These are phyloP conservation scores for Drosophila truncata DNA, from an alignment of 1,140 invertebrate species.

Conservation along the genomic window DNA sequence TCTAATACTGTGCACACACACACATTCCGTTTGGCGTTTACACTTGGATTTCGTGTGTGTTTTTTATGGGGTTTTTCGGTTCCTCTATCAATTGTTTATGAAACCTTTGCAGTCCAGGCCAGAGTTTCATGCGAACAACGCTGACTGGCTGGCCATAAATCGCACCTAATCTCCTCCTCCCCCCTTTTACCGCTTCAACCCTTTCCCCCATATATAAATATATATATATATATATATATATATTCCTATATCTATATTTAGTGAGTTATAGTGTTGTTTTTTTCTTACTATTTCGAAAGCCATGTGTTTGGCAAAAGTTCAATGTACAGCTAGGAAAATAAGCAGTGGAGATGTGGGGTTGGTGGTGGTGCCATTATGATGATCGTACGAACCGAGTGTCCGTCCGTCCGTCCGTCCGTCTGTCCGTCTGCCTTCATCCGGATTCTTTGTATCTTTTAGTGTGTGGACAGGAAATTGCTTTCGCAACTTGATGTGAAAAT, in stretches of 20 bases:
- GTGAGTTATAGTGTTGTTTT: constrained; percentile 8
- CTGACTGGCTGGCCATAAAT: constrained; percentile 57
- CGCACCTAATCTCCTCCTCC: constrained; percentile 38
- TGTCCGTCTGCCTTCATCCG: constrained; percentile 1
- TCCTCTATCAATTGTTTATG: constrained; percentile 53
- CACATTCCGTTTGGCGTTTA: background rate
- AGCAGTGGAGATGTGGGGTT: background rate
- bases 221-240: background rate
- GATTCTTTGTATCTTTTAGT: constrained; percentile 15
- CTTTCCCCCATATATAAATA: background rate
- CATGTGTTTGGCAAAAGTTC: constrained; percentile 54
- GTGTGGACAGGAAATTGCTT: constrained; percentile 42
- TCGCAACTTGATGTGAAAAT: constrained; percentile 69
- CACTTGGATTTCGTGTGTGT: background rate
- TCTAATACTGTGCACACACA: background rate
- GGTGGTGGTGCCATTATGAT: background rate
- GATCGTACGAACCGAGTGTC: constrained; percentile 3
- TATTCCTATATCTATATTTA: constrained; percentile 13
- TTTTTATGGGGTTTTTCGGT: constrained; percentile 22
- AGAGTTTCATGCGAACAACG: constrained; percentile 59
- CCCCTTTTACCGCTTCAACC: background rate
- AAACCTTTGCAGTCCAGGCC: constrained; percentile 55
- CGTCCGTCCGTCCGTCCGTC: no score
- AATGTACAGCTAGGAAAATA: constrained; percentile 61
- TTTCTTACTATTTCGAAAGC: background rate